A percentile compares a stretch with the other conserved stretches of the same genome.
phyloP scores from a whole-genome alignment of 2,888 invertebrate species.

The Xestobium rufovillosum region DNA sequence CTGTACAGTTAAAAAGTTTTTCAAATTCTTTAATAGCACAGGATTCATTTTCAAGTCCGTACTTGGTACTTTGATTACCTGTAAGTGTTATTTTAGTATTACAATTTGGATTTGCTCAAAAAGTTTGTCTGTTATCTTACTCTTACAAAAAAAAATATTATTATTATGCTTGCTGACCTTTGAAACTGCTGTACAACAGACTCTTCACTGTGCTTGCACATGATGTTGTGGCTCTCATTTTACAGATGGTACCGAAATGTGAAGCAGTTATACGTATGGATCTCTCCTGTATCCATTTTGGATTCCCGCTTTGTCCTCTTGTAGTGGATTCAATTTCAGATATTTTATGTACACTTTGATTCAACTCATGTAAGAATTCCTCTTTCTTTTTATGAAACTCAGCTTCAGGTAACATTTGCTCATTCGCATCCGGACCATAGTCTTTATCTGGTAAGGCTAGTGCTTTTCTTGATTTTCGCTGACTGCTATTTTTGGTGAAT shows the following conservation, averaged over 20 bases:
- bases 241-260: too few relatives aligned
- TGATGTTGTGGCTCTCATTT: slow-evolving; percentile 8
- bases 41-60: slow-evolving; percentile 12
- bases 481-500: too few relatives aligned
- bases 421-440: slow-evolving; percentile 10
- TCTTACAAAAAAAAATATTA: too few relatives aligned
- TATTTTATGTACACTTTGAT: too few relatives aligned
- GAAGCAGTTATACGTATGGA: slow-evolving; percentile 9
- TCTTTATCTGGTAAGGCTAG: slow-evolving; percentile 13
- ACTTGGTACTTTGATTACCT: too few relatives aligned
- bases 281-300: slow-evolving; percentile 9
- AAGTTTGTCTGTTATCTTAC: too few relatives aligned
- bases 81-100: too few relatives aligned
- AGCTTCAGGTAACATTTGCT: slow-evolving; percentile 1
- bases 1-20: too few relatives aligned
- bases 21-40: too few relatives aligned
- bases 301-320: slow-evolving; percentile 3
- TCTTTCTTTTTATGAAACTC: slow-evolving; percentile 4
- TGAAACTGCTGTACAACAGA: slow-evolving; percentile 8
- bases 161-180: slow-evolving; percentile 9
- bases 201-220: slow-evolving; percentile 8
- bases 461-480: too few relatives aligned
- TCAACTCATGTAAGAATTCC: slow-evolving; percentile 7
- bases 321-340: slow-evolving; percentile 11
- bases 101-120: too few relatives aligned